These are phyloP conservation scores for Sturnira hondurensis DNA, from an alignment of 2,113 vertebrate genomes.

Conservation along the genomic window DNA sequence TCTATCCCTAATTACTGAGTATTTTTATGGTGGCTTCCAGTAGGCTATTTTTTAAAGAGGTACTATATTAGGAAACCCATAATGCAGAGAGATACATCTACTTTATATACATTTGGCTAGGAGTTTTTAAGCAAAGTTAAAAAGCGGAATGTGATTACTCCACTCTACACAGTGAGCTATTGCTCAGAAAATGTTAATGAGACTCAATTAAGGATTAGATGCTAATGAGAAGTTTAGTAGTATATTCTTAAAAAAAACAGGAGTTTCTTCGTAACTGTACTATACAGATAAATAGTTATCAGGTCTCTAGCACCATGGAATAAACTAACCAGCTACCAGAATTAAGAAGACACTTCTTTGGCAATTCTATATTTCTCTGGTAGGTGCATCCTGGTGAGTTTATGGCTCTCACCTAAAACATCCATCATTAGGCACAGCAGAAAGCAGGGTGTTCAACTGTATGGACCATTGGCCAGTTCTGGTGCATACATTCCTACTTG, in stretches of 20 bases:
- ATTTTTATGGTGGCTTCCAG: neutral
- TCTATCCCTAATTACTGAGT: neutral
- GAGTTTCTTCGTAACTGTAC: neutral
- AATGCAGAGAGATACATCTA: neutral
- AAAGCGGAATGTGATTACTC: neutral
- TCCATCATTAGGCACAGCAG: neutral
- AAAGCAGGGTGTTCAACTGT: neutral
- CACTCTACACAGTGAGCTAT: neutral
- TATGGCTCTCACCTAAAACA: neutral
- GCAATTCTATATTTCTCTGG: neutral
- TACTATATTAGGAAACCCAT: neutral
- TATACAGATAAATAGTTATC: slow-evolving; percentile 6
- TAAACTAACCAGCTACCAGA: neutral
- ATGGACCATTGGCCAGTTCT: neutral
- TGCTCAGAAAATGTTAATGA: slow-evolving; percentile 51
- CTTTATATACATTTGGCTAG: neutral
- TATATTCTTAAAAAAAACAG: neutral
- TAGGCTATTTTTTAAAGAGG: neutral
- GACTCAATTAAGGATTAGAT: slow-evolving; percentile 48
- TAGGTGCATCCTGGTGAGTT: neutral
- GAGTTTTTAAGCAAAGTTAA: slow-evolving; percentile 42
- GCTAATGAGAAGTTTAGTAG: slow-evolving; percentile 40
- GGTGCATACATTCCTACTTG: slow-evolving; percentile 26
- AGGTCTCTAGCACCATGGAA: neutral
- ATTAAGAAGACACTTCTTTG: slow-evolving; percentile 5